Conservation (phyloP, 2,888 invertebrate species). For the Halictus quadricinctus region DNA sequence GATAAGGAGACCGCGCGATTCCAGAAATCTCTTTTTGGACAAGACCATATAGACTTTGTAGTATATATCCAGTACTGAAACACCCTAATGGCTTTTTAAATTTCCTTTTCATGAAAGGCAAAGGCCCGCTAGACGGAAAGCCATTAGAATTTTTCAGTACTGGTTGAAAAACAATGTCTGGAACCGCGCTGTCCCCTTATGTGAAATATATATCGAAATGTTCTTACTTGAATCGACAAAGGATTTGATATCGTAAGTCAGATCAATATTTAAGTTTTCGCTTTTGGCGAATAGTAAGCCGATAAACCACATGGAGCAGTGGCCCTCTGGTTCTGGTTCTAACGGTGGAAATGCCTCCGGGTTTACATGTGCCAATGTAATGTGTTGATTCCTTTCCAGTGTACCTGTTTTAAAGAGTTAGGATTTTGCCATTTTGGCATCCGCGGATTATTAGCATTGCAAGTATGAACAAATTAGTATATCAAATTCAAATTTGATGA, state of each 20-base stretch:
- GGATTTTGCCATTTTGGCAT: constrained; percentile 72
- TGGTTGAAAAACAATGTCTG: no score
- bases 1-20: no score
- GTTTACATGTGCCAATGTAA: constrained; percentile 97
- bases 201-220: neutral
- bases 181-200: neutral
- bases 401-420: constrained; percentile 85
- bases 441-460: constrained; percentile 64
- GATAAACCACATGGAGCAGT: constrained; percentile 98
- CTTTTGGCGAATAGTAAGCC: constrained; percentile 96
- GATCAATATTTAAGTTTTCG: constrained; percentile 94
- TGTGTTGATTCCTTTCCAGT: constrained; percentile 95
- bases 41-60: no score
- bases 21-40: no score
- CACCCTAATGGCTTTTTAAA: no score
- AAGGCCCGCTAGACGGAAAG: no score
- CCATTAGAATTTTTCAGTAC: no score
- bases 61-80: no score
- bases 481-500: constrained; percentile 43
- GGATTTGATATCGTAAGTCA: constrained; percentile 95
- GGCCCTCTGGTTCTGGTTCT: constrained; percentile 84
- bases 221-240: constrained; percentile 93
- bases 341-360: constrained; percentile 91
- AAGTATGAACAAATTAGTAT: constrained; percentile 31
- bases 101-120: no score